Percentiles rank a stretch among this genome's conserved stretches.
These are phyloP conservation scores for Myotis daubentonii DNA, from an alignment of 2,797 vertebrate species.

Conservation along the genomic window DNA sequence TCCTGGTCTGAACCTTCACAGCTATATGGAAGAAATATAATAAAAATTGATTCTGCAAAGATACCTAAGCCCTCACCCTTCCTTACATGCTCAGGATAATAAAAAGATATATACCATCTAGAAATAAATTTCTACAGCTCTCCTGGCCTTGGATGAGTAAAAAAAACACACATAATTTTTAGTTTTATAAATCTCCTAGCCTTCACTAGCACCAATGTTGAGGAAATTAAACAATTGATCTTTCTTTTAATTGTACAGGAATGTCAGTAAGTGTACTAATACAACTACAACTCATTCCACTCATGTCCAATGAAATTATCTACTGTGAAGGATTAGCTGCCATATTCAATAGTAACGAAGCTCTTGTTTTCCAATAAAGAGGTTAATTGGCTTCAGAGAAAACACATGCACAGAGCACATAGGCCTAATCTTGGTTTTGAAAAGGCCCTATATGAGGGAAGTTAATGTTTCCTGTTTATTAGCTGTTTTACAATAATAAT, in stretches of 20 bases:
- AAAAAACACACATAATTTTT: conserved; percentile 66
- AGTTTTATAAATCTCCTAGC: conserved; percentile 67
- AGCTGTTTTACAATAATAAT: conserved; percentile 82
- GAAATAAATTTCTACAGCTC: conserved; percentile 58
- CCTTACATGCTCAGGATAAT: conserved; percentile 4
- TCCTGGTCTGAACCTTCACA: conserved; percentile 37
- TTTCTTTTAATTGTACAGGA: conserved; percentile 78
- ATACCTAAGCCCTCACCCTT: conserved; percentile 15
- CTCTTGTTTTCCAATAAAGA: conserved; percentile 86
- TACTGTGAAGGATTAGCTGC: conserved; percentile 83
- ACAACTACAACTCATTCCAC: conserved; percentile 74
- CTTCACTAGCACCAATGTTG: conserved; percentile 74
- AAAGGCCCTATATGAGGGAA: conserved; percentile 76
- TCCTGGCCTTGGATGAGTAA: conserved; percentile 25
- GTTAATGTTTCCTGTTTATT: conserved; percentile 84
- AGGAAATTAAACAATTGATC: conserved; percentile 84
- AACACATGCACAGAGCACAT: conserved; percentile 79
- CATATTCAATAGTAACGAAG: conserved; percentile 80
- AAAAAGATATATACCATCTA: not conserved
- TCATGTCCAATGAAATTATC: conserved; percentile 79
- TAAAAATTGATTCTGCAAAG: conserved; percentile 60
- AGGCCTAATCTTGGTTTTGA: conserved; percentile 84
- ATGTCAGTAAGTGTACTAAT: conserved; percentile 58
- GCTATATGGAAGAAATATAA: conserved; percentile 44
- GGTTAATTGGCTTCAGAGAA: conserved; percentile 85